Percentiles rank a stretch among this genome's conserved stretches.
phyloP scores from a whole-genome alignment of 2,113 vertebrate genomes.

The Arenaria interpres region DNA sequence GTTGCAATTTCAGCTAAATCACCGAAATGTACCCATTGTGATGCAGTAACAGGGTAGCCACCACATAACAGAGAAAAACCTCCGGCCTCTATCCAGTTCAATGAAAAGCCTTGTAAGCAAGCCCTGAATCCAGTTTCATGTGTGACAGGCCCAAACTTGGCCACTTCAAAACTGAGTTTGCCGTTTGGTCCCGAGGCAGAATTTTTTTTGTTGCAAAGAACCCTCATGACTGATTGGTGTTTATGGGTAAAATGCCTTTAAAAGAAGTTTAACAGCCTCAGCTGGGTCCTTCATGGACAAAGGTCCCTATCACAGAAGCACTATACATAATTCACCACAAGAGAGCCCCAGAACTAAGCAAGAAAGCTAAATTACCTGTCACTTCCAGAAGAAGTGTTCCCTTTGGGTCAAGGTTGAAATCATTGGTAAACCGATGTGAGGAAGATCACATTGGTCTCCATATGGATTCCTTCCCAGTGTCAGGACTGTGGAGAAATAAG shows the following conservation, averaged over 20 bases:
- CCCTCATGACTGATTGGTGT: neutral
- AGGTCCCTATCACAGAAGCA: slow-evolving; percentile 68
- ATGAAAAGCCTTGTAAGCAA: neutral
- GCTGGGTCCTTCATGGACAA: slow-evolving; percentile 64
- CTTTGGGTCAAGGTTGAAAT: slow-evolving; percentile 79
- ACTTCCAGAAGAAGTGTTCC: slow-evolving; percentile 70
- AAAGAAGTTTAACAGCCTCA: slow-evolving; percentile 65
- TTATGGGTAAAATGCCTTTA: slow-evolving; percentile 55
- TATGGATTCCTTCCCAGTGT: slow-evolving; percentile 17
- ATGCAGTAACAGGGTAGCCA: neutral
- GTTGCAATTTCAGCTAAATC: neutral
- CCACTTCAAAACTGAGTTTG: neutral
- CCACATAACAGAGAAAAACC: neutral
- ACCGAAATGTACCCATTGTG: neutral
- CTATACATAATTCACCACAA: slow-evolving; percentile 82
- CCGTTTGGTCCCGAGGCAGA: neutral
- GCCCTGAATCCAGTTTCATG: neutral
- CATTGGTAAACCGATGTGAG: slow-evolving; percentile 34
- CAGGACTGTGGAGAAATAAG: neutral
- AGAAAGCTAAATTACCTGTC: slow-evolving; percentile 80
- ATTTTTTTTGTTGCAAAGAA: neutral
- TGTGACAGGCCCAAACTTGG: neutral
- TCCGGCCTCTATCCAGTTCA: neutral
- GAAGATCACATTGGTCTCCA: neutral
- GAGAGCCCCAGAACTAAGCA: slow-evolving; percentile 77